Conservation (phyloP, 2,113 vertebrate genomes). For the Hippocampus zosterae region DNA sequence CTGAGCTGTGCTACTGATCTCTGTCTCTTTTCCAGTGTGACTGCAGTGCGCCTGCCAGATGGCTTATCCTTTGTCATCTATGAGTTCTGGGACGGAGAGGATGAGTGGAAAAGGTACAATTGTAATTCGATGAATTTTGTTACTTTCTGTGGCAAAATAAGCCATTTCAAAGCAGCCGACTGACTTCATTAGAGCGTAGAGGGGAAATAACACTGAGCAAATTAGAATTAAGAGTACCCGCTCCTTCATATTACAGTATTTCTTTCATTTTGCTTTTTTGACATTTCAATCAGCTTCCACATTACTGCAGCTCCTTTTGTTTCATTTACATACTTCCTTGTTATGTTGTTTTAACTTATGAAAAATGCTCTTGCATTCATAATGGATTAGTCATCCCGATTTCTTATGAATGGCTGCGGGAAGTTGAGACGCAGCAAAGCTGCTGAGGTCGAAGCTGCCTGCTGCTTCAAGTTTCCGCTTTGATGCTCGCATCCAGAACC, state of each 20-base stretch:
- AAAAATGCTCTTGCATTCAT: conserved; percentile 10
- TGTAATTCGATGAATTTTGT: not conserved
- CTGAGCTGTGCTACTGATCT: not conserved
- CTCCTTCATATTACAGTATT: conserved; percentile 8
- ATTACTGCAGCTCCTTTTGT: not conserved
- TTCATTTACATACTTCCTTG: not conserved
- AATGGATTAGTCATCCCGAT: conserved; percentile 44
- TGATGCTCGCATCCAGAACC: conserved; percentile 22
- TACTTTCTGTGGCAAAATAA: conserved; percentile 1
- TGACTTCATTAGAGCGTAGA: not conserved
- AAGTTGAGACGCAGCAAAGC: conserved; percentile 27
- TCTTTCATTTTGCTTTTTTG: conserved; percentile 11
- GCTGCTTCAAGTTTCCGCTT: conserved; percentile 47
- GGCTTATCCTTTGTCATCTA: conserved; percentile 88
- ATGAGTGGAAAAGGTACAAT: conserved; percentile 87
- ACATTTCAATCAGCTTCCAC: not conserved
- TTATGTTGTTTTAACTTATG: not conserved
- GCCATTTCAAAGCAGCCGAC: not conserved
- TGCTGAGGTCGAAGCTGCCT: conserved; percentile 43
- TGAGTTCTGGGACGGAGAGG: conserved; percentile 92
- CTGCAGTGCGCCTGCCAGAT: conserved; percentile 81
- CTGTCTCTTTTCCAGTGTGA: conserved; percentile 70
- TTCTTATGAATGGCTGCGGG: conserved; percentile 23
- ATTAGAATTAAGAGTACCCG: not conserved
- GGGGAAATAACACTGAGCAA: not conserved